Base-by-base conservation (phyloP, 2,797 vertebrate genomes). In the Salarias fasciatus region DNA sequence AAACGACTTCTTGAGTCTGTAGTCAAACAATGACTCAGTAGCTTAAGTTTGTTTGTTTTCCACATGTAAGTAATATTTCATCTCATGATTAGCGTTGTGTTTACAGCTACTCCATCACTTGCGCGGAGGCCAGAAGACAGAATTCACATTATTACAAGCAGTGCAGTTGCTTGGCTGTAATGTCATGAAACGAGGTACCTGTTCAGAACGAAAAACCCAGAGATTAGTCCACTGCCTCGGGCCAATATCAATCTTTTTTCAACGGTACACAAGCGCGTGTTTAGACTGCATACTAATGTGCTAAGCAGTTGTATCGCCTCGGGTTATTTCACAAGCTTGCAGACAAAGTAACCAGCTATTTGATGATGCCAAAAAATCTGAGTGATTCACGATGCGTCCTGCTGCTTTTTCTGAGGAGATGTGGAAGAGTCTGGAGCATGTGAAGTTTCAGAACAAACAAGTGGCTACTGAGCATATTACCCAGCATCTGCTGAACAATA, bases 231-330 rank as follows among this genome's bases (percentile, higher is more conserved):
- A n/a, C 45, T 0, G 80, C 80, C 80, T 51, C 3, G 51, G 82
- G 88, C 82, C 43, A 56, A 58, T 59, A 72, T 75, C 69, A 67
- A 70, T 81, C 65, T 72, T 50, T 59, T 52, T 51, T 40, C 74
- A 75, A 38, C 56, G 64, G 66, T 31, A 53, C 60, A 68, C 57
- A 67, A 80, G 58, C 58, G 63, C 55, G 71, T 83, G 74, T 83
- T 84, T 82, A 71, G 59, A 56, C 57, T 11, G 70, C 82, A 82
- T 86, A 82, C 50, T 72, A 72, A 86, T 82, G 63, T 58, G 50
- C 37, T 51, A 52, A 77, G 72, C 65, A 53, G 64, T 70, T 82
- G 71, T 76, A 65, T 63, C 14, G 69, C 88, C 77, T 53, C 51
- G 1, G 82, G 82, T 69, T 72, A 61, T 45, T 75, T 73, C 24